These are phyloP conservation scores for Bettongia penicillata DNA, from an alignment of 2,113 vertebrate genomes.

Conservation along the genomic window DNA sequence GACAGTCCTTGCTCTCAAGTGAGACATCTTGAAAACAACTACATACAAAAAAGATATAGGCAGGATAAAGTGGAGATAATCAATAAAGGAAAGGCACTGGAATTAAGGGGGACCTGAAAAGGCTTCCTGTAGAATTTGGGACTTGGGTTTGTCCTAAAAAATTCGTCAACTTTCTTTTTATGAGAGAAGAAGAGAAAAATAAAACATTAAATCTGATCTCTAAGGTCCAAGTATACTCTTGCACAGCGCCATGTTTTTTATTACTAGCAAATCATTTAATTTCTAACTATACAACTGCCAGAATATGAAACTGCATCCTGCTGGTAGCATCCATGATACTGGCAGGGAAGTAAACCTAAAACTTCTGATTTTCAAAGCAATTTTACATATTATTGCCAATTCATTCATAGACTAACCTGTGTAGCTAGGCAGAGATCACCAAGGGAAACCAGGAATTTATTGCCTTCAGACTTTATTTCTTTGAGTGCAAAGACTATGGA, in stretches of 20 bases:
- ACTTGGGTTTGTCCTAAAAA: neutral
- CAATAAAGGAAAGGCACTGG: neutral
- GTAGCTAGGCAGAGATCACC: neutral
- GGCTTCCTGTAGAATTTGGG: neutral
- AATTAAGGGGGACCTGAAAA: neutral
- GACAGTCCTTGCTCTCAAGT: neutral
- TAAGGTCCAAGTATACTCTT: neutral
- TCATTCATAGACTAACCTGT: neutral
- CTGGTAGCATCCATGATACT: neutral
- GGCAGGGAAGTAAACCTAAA: neutral
- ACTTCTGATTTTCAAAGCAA: neutral
- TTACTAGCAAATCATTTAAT: neutral
- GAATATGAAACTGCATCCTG: neutral
- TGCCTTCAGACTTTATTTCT: conserved; percentile 43
- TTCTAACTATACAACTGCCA: neutral
- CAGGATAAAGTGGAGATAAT: neutral
- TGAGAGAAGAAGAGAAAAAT: neutral
- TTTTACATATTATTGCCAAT: neutral
- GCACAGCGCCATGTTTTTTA: neutral
- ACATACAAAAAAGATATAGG: neutral
- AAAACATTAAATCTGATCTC: neutral
- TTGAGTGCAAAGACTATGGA: conserved; percentile 33
- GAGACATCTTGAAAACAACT: neutral
- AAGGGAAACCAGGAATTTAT: conserved; percentile 38
- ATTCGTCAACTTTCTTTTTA: neutral